phyloP scores from a whole-genome alignment of 2,797 vertebrate species.

The Ctenochaetus hawaiiensis region DNA sequence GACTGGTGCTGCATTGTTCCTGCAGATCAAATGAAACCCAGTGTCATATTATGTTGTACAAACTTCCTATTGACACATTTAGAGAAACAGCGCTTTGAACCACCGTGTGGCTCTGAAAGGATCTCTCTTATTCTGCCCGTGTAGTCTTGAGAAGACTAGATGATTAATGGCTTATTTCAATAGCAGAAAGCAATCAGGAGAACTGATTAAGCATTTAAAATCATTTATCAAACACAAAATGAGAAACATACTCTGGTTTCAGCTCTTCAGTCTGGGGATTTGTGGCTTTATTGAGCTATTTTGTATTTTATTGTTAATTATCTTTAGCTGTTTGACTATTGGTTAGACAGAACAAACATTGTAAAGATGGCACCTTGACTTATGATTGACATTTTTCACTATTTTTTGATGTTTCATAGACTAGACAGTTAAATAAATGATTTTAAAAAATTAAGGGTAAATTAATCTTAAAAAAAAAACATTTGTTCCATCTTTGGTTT shows the following conservation, averaged over 20 bases:
- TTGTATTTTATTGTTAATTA: not conserved
- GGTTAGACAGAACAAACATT: not conserved
- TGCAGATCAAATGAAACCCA: conserved; percentile 35
- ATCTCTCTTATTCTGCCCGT: not conserved
- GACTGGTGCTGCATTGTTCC: conserved; percentile 3
- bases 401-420: too few relatives aligned
- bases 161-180: not conserved
- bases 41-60: conserved; percentile 17
- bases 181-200: not conserved
- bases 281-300: not conserved
- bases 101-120: not conserved
- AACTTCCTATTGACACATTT: conserved; percentile 19
- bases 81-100: conserved; percentile 13
- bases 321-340: not conserved
- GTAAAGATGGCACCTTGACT: not conserved
- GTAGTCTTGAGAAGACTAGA: not conserved
- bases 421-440: too few relatives aligned
- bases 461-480: not conserved
- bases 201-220: not conserved
- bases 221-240: not conserved
- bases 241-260: not conserved
- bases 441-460: not conserved
- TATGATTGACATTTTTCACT: too few relatives aligned
- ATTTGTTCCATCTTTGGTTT: not conserved
- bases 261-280: not conserved